These are phyloP conservation scores for Centropristis striata DNA, from an alignment of 2,113 vertebrate species.

Conservation along the genomic window DNA sequence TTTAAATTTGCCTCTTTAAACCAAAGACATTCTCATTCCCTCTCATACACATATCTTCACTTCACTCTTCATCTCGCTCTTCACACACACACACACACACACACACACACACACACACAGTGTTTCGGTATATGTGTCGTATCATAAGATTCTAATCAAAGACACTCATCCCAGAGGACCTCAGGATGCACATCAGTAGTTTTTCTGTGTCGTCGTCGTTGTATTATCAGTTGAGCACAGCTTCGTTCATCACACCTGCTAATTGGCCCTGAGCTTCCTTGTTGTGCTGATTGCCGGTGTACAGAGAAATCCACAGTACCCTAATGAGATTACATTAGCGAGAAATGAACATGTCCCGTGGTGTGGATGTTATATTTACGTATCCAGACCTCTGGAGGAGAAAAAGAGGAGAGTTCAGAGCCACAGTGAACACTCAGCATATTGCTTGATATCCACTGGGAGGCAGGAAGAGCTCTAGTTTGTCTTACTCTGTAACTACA, in stretches of 20 bases:
- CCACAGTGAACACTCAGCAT: neutral
- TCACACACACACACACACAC: neutral
- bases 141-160: neutral
- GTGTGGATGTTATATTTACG: neutral
- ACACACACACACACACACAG: too few relatives aligned
- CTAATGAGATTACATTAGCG: neutral
- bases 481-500: neutral
- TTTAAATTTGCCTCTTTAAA: neutral
- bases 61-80: neutral
- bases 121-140: neutral
- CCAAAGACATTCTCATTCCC: neutral
- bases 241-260: constrained; percentile 19
- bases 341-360: neutral
- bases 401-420: neutral
- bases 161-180: neutral
- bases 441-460: constrained; percentile 49
- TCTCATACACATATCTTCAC: neutral
- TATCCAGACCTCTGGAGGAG: neutral
- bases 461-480: constrained; percentile 47
- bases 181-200: neutral
- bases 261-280: neutral
- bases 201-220: neutral
- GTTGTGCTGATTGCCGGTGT: neutral
- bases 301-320: neutral
- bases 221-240: neutral